Conservation (phyloP, 37 sponge, comb jelly and placozoan species). For the Aplysina aerophoba region DNA sequence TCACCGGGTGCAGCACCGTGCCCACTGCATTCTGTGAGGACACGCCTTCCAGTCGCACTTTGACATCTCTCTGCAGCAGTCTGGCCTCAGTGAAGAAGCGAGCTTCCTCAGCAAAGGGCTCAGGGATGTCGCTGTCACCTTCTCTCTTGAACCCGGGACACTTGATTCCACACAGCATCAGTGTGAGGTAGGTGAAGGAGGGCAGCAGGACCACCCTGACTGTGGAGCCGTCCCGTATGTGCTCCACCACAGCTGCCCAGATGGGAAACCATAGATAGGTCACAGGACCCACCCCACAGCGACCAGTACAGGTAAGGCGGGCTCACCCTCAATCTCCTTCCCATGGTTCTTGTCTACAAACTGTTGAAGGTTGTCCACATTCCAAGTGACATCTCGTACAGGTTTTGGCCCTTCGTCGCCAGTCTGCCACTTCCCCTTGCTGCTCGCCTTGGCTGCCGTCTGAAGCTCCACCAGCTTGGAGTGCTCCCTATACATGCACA, state of each 20-base stretch:
- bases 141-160: conserved; percentile 80
- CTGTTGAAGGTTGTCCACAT: conserved; percentile 57
- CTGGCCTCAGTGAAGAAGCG: conserved; percentile 91
- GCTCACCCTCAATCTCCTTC: conserved; percentile 77
- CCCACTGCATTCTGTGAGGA: conserved; percentile 68
- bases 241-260: conserved; percentile 84
- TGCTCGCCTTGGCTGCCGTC: conserved; percentile 59
- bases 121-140: conserved; percentile 68
- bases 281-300: neutral
- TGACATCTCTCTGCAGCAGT: conserved; percentile 91
- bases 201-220: conserved; percentile 78
- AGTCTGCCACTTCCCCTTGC: conserved; percentile 74
- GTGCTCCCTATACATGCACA: conserved; percentile 49
- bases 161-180: conserved; percentile 94
- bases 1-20: conserved; percentile 73
- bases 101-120: conserved; percentile 93
- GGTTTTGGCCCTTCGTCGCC: conserved; percentile 17
- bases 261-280: neutral
- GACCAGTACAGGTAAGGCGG: neutral
- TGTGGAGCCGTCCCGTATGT: conserved; percentile 91
- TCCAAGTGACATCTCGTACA: conserved; percentile 73
- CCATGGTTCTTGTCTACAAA: conserved; percentile 86
- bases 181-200: conserved; percentile 66
- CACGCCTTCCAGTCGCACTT: conserved; percentile 85
- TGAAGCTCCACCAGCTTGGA: conserved; percentile 54